These are phyloP conservation scores for Gephyroberyx darwinii DNA, from an alignment of 2,797 vertebrate genomes.

Conservation along the genomic window DNA sequence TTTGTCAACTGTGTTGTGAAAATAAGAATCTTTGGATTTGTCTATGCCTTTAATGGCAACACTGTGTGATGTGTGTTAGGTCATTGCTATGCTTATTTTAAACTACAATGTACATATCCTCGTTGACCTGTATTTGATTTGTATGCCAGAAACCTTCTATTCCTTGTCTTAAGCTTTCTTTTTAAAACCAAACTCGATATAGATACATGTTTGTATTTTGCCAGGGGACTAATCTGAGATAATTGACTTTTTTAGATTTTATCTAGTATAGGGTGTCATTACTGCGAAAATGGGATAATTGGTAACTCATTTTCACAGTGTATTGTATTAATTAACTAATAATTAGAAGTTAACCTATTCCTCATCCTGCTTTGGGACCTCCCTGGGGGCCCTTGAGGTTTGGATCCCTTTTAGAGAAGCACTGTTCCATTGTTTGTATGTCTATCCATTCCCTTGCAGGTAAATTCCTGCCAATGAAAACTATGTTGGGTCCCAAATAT, in stretches of 20 bases:
- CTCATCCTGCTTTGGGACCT: too few species aligned
- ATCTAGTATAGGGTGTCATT: background rate
- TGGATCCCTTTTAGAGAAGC: background rate
- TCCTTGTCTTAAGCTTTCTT: background rate
- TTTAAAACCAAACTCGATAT: too few species aligned
- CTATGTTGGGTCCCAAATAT: conserved; percentile 95
- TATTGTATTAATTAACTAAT: background rate
- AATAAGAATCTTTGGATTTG: too few species aligned
- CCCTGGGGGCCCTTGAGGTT: background rate
- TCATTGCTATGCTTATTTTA: background rate
- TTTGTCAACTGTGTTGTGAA: too few species aligned
- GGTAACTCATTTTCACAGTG: background rate
- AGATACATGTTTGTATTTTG: background rate
- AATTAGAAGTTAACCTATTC: background rate
- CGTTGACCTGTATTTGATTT: too few species aligned
- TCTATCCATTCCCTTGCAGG: conserved; percentile 73
- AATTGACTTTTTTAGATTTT: background rate
- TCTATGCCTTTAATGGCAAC: too few species aligned
- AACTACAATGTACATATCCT: background rate
- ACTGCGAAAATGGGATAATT: background rate
- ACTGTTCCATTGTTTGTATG: background rate
- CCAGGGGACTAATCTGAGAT: background rate
- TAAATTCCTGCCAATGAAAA: conserved; percentile 98
- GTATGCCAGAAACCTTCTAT: background rate
- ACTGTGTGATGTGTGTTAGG: too few species aligned